phyloP scores from a whole-genome alignment of 2,888 invertebrate genomes.

The Cephus nigrinus region DNA sequence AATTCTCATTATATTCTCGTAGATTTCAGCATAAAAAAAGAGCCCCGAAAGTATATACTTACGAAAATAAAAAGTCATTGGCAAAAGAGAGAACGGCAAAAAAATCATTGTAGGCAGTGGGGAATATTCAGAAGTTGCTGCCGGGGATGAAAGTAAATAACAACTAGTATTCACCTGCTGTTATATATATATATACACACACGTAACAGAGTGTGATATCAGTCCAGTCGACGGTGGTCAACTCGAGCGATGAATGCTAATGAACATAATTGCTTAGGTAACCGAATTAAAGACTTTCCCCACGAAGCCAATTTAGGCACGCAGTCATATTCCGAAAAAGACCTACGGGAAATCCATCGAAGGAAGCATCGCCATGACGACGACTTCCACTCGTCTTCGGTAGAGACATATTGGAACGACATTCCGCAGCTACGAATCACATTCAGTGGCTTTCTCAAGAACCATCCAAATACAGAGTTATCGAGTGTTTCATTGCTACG shows the following conservation, averaged over 20 bases:
- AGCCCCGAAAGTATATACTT: neutral
- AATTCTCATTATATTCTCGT: neutral
- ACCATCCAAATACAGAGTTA: neutral
- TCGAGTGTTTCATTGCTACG: neutral
- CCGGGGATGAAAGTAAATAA: neutral
- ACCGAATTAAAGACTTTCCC: neutral
- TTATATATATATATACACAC: neutral
- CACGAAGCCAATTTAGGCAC: neutral
- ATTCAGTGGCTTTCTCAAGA: neutral
- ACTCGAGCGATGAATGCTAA: neutral
- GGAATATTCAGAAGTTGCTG: neutral
- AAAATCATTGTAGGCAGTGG: neutral
- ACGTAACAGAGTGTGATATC: neutral
- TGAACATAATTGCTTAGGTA: neutral
- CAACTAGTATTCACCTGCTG: neutral
- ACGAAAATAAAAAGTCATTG: neutral
- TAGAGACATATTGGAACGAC: neutral
- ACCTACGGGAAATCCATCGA: neutral
- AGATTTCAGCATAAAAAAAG: neutral
- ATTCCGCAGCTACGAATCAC: neutral
- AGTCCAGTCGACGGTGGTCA: neutral
- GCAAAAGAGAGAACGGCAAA: neutral
- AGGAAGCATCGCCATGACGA: neutral
- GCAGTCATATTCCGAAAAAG: neutral
- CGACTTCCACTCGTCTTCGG: neutral